Evolutionary conservation across 2,797 vertebrate genomes (phyloP).

Genomic region (Odontamblyopus rebecca): DNA sequence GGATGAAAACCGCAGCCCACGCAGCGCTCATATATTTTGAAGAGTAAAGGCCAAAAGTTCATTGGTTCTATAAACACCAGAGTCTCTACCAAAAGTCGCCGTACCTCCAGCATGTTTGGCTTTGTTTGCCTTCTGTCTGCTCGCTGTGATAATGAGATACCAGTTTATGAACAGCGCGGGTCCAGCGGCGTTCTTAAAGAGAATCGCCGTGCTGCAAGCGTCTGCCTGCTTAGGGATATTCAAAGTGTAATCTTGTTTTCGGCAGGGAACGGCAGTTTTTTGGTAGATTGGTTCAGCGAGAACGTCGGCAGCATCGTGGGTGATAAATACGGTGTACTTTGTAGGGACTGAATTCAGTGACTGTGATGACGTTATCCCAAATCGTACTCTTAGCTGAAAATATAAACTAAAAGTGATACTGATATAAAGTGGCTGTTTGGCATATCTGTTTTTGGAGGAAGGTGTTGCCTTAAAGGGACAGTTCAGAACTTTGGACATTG

Average conservation of each 20-base stretch:
- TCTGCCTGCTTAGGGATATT: neutral
- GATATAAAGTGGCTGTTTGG: too few species aligned
- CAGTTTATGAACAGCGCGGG: neutral
- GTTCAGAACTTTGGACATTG: too few species aligned
- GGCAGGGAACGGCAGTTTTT: neutral
- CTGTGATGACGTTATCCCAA: too few species aligned
- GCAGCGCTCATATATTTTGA: too few species aligned
- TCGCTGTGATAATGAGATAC: neutral
- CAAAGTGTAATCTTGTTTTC: neutral
- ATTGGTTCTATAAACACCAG: neutral
- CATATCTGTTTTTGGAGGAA: too few species aligned
- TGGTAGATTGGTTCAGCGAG: neutral
- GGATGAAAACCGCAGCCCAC: neutral
- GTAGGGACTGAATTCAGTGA: too few species aligned
- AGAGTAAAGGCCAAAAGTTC: neutral
- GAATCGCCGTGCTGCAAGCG: neutral
- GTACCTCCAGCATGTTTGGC: neutral
- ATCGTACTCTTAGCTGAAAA: too few species aligned
- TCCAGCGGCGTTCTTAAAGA: neutral
- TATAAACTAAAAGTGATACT: too few species aligned
- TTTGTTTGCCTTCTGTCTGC: slow-evolving; percentile 8
- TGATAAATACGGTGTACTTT: too few species aligned
- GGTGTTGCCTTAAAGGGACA: too few species aligned
- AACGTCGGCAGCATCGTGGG: neutral
- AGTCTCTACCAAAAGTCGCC: neutral